A percentile compares a stretch with the other conserved stretches of the same genome.
phyloP scores from a whole-genome alignment of 1,140 invertebrate genomes.

The Caenorhabditis inopinata region DNA sequence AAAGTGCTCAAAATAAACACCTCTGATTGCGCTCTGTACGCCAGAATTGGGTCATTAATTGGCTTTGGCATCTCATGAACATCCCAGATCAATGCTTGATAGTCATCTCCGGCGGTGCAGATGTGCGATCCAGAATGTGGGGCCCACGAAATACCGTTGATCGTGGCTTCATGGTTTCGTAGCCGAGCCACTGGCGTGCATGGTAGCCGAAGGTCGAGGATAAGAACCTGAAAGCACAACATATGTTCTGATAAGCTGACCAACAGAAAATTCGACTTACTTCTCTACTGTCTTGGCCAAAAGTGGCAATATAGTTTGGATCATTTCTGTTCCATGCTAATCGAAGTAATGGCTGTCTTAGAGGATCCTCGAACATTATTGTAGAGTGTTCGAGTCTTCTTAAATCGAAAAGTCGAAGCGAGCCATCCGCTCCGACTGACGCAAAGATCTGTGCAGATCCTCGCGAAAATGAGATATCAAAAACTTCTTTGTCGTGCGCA shows the following conservation, averaged over 20 bases:
- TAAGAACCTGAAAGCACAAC: constrained; percentile 76
- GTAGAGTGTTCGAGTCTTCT: constrained; percentile 97
- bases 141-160: constrained; percentile 99
- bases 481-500: constrained; percentile 99
- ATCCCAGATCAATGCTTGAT: constrained; percentile 99
- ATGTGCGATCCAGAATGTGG: constrained; percentile 80
- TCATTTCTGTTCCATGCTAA: constrained; percentile 99
- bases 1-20: constrained; percentile 34
- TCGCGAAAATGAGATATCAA: constrained; percentile 97
- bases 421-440: constrained; percentile 79
- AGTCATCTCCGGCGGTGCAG: constrained; percentile 76
- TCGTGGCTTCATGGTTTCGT: constrained; percentile 83
- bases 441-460: constrained; percentile 98
- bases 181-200: constrained; percentile 94
- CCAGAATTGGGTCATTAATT: constrained; percentile 79
- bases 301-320: constrained; percentile 96
- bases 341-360: constrained; percentile 90
- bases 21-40: constrained; percentile 96
- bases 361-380: constrained; percentile 97
- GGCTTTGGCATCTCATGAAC: constrained; percentile 71
- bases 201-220: constrained; percentile 93
- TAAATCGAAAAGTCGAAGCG: constrained; percentile 97
- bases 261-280: constrained; percentile 67
- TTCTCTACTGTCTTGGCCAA: constrained; percentile 97
- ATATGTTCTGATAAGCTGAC: not conserved